Percentiles rank a stretch among this genome's conserved stretches.
These are phyloP conservation scores for Rambutsinella grinnellia DNA, from an alignment of 2,888 invertebrate species.

Conservation along the genomic window DNA sequence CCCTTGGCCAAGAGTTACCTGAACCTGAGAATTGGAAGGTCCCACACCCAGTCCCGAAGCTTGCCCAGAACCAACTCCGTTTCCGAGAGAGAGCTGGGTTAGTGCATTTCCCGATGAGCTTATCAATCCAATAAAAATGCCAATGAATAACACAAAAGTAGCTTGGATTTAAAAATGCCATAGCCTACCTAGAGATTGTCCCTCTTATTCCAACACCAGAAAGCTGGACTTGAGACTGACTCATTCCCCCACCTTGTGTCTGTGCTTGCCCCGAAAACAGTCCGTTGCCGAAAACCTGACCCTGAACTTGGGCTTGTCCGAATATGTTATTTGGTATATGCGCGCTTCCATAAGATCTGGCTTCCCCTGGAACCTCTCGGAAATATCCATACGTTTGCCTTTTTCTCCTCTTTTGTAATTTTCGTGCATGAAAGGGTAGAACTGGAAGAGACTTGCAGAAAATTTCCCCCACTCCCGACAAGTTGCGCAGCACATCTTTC, in stretches of 20 bases:
- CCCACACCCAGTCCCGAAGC: conserved; percentile 44
- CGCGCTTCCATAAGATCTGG: no score
- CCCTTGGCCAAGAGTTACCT: conserved; percentile 47
- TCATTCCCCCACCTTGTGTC: conserved; percentile 45
- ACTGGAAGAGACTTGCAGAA: no score
- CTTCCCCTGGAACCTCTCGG: no score
- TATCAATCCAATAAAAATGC: neutral
- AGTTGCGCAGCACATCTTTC: no score
- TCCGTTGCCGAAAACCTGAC: conserved; percentile 55
- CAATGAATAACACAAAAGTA: neutral
- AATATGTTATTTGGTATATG: no score
- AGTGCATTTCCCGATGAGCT: conserved; percentile 58
- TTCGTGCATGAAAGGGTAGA: no score
- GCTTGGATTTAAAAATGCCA: no score
- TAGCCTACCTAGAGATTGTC: conserved; percentile 44
- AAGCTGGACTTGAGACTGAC: conserved; percentile 57
- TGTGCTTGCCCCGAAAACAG: conserved; percentile 59
- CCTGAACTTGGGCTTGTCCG: conserved; percentile 59
- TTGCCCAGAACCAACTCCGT: conserved; percentile 46
- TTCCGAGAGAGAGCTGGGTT: conserved; percentile 46
- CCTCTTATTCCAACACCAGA: conserved; percentile 53
- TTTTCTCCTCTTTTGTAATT: no score
- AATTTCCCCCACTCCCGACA: no score
- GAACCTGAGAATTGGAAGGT: conserved; percentile 55
- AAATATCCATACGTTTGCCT: no score